Evolutionary conservation across 2,113 vertebrate genomes (phyloP).

Genomic region (Carassius carassius): DNA sequence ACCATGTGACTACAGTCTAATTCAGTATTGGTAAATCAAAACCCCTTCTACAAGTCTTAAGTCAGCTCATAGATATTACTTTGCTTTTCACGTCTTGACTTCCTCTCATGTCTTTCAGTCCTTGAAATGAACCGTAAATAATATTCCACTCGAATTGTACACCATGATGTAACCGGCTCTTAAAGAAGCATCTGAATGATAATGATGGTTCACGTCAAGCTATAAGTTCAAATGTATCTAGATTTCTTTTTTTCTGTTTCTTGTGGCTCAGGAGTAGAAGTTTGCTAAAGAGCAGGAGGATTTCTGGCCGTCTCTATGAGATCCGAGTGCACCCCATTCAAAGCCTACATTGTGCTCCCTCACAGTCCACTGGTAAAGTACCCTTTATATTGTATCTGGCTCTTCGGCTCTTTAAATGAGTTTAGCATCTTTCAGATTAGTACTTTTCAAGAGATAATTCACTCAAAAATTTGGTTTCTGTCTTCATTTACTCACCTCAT

Average conservation of each 20-base stretch:
- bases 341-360: conserved; percentile 68
- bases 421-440: not conserved
- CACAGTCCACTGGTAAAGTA: conserved; percentile 75
- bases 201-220: not conserved
- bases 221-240: not conserved
- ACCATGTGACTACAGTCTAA: not conserved
- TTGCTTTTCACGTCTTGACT: not conserved
- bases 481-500: not conserved
- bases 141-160: not conserved
- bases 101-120: not conserved
- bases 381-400: not conserved
- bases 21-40: too few species aligned
- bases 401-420: not conserved
- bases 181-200: not conserved
- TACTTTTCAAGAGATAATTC: not conserved
- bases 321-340: conserved; percentile 80
- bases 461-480: not conserved
- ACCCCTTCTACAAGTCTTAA: not conserved
- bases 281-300: conserved; percentile 86
- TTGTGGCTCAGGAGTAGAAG: conserved; percentile 83
- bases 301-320: conserved; percentile 89
- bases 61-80: not conserved
- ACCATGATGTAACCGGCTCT: not conserved
- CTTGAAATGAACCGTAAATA: not conserved
- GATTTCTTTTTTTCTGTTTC: not conserved